A percentile compares a stretch with the other conserved stretches of the same genome.
phyloP scores from a whole-genome alignment of 1,140 invertebrate genomes.

The Platyscapa corneri region DNA sequence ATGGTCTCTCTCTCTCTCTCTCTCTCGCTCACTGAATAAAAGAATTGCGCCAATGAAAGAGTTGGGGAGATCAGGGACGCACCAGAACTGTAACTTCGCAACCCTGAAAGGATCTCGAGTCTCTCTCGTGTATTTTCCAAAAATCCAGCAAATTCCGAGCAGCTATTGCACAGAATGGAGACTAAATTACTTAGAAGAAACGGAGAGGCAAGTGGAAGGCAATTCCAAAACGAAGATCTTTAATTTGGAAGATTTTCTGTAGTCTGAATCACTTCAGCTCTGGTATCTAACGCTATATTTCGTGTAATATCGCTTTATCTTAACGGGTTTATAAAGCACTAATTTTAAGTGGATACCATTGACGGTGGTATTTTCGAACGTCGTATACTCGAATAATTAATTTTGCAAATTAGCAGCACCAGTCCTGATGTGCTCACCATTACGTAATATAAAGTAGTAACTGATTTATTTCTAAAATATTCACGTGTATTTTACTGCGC shows the following conservation, averaged over 20 bases:
- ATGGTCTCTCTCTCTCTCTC: constrained; percentile 17
- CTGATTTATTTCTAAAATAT: no score
- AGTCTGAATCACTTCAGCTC: not conserved
- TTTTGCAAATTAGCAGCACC: not conserved
- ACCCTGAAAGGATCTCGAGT: not conserved
- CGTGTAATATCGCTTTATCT: not conserved
- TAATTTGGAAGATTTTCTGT: constrained; percentile 1
- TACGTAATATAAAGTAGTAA: no score
- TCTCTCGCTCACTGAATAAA: constrained; percentile 42
- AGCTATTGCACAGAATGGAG: constrained; percentile 21
- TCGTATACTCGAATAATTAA: not conserved
- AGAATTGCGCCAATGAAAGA: constrained; percentile 26
- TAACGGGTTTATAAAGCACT: not conserved
- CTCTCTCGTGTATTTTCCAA: not conserved
- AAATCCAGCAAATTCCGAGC: constrained; percentile 33
- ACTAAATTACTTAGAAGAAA: not conserved
- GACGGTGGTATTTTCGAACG: not conserved
- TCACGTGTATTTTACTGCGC: not conserved
- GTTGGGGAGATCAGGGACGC: not conserved
- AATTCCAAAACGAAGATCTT: not conserved
- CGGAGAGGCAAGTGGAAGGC: no score
- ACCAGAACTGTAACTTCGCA: not conserved
- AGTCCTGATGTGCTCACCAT: not conserved
- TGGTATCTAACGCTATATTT: not conserved
- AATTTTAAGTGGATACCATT: not conserved